Conservation (phyloP, 2,888 invertebrate species). For the Dorcus hopei region DNA sequence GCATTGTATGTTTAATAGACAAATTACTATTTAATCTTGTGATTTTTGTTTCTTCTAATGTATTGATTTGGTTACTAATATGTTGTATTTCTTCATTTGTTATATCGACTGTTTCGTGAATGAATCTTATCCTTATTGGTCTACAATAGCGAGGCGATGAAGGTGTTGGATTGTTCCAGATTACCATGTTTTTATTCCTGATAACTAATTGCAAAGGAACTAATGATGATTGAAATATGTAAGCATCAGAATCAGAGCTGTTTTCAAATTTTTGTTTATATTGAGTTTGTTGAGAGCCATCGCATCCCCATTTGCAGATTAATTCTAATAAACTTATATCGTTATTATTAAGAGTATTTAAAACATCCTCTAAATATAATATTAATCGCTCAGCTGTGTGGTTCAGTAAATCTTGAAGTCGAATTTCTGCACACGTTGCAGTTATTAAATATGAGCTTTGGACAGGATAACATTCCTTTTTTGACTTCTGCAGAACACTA, state of each 20-base stretch:
- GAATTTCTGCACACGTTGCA: conserved; percentile 15
- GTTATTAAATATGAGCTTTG: conserved; percentile 16
- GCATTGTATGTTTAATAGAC: no score
- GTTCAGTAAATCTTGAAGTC: conserved; percentile 2
- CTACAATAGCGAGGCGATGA: not conserved
- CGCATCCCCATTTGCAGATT: conserved; percentile 24
- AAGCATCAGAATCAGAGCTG: not conserved
- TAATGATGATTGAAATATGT: conserved; percentile 11
- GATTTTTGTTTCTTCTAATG: not conserved
- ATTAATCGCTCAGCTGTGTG: conserved; percentile 11
- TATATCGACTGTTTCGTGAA: not conserved
- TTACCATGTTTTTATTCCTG: not conserved
- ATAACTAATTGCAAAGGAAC: not conserved
- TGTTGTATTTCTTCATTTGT: not conserved
- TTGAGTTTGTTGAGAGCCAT: conserved; percentile 8
- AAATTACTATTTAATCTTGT: not conserved
- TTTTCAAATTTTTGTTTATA: conserved; percentile 11
- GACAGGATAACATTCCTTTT: conserved; percentile 24
- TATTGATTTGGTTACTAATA: not conserved
- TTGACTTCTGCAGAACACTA: conserved; percentile 18
- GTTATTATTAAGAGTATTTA: no score
- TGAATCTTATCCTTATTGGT: not conserved
- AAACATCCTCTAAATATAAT: conserved; percentile 10
- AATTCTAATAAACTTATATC: conserved; percentile 4
- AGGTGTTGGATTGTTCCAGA: not conserved